A percentile compares a stretch with the other conserved stretches of the same genome.
Conservation (phyloP, 2,797 vertebrate genomes). For the Hippoglossus hippoglossus region DNA sequence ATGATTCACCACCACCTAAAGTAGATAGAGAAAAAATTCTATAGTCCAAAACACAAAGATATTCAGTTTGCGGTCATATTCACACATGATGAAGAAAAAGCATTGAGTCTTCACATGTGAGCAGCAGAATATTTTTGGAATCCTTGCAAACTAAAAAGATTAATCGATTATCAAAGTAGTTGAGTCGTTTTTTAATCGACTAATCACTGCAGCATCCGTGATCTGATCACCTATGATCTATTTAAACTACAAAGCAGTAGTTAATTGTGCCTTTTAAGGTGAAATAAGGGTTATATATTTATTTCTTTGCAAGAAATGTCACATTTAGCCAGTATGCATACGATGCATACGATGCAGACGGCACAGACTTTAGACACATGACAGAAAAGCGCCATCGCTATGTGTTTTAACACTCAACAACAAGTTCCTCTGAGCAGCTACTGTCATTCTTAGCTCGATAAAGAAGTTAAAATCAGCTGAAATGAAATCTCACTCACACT, state of each 20-base stretch:
- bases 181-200: neutral
- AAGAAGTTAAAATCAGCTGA: too few relatives aligned
- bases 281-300: neutral
- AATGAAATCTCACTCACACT: too few relatives aligned
- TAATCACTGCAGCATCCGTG: neutral
- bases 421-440: neutral
- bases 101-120: neutral
- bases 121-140: neutral
- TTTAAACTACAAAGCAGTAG: neutral
- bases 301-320: neutral
- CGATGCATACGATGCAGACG: neutral
- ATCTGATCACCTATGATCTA: neutral
- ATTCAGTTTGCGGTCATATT: neutral
- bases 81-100: constrained; percentile 1
- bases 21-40: too few relatives aligned
- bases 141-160: too few relatives aligned
- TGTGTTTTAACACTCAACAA: neutral
- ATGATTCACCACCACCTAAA: neutral
- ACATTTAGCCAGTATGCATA: neutral
- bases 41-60: neutral
- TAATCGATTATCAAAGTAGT: too few relatives aligned
- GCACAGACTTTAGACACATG: constrained; percentile 9
- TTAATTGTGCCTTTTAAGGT: neutral
- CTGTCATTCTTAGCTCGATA: neutral
- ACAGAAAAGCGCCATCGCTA: neutral